These are phyloP conservation scores for Ispidina lecontei DNA, from an alignment of 2,797 vertebrate species.

Conservation along the genomic window DNA sequence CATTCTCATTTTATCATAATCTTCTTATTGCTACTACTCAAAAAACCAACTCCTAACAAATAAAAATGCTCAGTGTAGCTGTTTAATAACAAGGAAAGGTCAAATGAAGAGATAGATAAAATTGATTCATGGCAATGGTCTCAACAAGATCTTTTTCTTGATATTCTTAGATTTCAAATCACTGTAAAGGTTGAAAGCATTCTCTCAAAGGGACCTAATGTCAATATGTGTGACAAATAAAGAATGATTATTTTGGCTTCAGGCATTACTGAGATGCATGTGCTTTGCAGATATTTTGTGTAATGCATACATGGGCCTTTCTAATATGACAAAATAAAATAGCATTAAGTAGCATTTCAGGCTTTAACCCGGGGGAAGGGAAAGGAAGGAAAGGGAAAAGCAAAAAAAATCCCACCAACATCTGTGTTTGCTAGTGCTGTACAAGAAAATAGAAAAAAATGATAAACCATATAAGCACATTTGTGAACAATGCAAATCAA, in stretches of 20 bases:
- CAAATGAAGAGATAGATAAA: conserved; percentile 20
- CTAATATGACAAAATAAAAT: conserved; percentile 34
- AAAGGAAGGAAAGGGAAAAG: too few species aligned
- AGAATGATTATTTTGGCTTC: conserved; percentile 28
- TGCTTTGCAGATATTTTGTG: conserved; percentile 35
- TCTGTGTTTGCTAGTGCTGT: not conserved
- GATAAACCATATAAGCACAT: not conserved
- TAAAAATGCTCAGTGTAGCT: conserved; percentile 11
- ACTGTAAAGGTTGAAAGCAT: not conserved
- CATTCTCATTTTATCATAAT: not conserved
- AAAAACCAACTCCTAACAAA: not conserved
- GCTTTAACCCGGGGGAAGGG: not conserved
- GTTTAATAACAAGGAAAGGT: conserved; percentile 48
- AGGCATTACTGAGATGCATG: not conserved
- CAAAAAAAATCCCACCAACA: not conserved
- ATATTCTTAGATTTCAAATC: conserved; percentile 2
- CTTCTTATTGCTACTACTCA: not conserved
- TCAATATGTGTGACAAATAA: conserved; percentile 4
- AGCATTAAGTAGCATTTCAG: not conserved
- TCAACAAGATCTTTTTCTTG: conserved; percentile 12
- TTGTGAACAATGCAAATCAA: not conserved
- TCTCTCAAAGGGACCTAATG: not conserved
- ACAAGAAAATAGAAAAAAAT: conserved; percentile 10
- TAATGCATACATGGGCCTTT: not conserved
- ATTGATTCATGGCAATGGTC: not conserved